Conservation (phyloP, 1,140 invertebrate genomes). For the Temnothorax nylanderi region DNA sequence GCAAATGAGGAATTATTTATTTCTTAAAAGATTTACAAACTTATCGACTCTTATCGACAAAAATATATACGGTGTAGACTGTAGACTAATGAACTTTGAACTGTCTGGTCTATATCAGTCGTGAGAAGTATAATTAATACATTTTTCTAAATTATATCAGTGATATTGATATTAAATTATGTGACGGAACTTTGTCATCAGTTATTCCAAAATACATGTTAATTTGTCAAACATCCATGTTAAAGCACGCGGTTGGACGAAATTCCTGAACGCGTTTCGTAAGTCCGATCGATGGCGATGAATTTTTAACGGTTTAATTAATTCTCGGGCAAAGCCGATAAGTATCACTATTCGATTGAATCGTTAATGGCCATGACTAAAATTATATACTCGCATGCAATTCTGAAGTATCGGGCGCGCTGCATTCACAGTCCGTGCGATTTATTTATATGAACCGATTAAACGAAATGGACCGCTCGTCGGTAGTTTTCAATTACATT, state of each 20-base stretch:
- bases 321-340: constrained; percentile 51
- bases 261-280: constrained; percentile 15
- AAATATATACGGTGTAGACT: too few relatives aligned
- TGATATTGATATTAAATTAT: not conserved
- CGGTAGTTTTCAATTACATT: constrained; percentile 65
- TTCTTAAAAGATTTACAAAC: not conserved
- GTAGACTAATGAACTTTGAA: not conserved
- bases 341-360: constrained; percentile 58
- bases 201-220: not conserved
- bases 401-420: constrained; percentile 49
- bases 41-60: not conserved
- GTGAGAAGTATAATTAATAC: not conserved
- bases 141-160: not conserved
- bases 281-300: constrained; percentile 39
- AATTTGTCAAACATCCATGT: not conserved
- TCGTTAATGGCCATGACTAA: constrained; percentile 53
- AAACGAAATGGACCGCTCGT: constrained; percentile 48
- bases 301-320: constrained; percentile 57
- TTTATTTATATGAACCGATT: constrained; percentile 71
- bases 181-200: not conserved
- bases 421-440: constrained; percentile 26
- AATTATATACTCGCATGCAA: constrained; percentile 57
- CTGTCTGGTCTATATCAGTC: not conserved
- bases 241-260: not conserved
- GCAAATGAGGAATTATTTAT: not conserved